These are phyloP conservation scores for Arrhamphus sclerolepis DNA, from an alignment of 2,797 vertebrate species.

Conservation along the genomic window DNA sequence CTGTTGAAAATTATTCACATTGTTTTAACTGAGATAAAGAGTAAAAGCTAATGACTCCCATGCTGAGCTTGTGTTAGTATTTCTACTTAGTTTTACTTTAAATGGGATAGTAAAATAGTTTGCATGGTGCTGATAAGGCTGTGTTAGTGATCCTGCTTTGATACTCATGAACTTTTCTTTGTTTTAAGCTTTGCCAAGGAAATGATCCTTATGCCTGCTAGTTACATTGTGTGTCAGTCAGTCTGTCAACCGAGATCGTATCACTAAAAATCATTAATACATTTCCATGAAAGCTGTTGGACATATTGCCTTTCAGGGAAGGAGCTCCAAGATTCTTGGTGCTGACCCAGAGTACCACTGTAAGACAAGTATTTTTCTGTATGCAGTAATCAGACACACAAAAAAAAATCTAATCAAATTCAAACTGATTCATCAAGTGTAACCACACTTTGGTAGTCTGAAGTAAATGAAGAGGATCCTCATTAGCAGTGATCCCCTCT, in stretches of 20 bases:
- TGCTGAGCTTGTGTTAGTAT: conserved; percentile 12
- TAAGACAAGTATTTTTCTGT: conserved; percentile 2
- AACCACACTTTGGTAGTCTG: too few relatives aligned
- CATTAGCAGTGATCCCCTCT: too few relatives aligned
- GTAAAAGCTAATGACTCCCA: conserved; percentile 18
- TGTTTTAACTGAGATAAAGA: neutral
- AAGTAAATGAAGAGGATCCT: too few relatives aligned
- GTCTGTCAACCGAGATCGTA: conserved; percentile 23
- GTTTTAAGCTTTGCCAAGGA: conserved; percentile 52
- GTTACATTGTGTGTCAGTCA: conserved; percentile 52
- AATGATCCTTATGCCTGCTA: conserved; percentile 57
- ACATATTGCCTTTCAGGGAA: conserved; percentile 12
- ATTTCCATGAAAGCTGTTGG: conserved; percentile 28
- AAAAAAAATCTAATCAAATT: too few relatives aligned
- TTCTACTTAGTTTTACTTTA: conserved; percentile 23
- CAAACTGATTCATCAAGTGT: too few relatives aligned
- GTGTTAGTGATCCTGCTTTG: conserved; percentile 54
- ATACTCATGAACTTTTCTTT: conserved; percentile 47
- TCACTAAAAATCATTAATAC: conserved; percentile 42
- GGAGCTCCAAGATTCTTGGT: conserved; percentile 23
- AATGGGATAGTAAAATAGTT: conserved; percentile 40
- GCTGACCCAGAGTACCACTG: conserved; percentile 22
- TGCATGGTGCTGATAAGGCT: conserved; percentile 61
- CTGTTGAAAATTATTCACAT: neutral
- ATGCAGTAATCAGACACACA: too few relatives aligned